Conservation (phyloP, 2,797 vertebrate species). For the Helostoma temminkii region DNA sequence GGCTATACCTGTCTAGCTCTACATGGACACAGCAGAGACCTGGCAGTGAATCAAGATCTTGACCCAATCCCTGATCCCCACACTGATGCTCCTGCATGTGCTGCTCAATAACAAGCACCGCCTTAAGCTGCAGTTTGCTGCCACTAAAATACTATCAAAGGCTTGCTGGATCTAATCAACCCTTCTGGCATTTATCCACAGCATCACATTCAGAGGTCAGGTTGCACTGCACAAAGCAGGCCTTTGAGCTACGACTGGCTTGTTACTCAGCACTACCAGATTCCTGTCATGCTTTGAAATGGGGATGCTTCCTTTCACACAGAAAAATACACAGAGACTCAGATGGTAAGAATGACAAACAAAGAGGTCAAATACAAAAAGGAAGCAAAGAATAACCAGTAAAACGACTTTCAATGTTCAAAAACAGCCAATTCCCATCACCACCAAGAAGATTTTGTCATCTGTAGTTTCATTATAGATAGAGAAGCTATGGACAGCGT, state of each 20-base stretch:
- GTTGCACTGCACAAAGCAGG: constrained; percentile 66
- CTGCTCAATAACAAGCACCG: neutral
- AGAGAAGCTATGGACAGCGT: neutral
- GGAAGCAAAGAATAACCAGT: neutral
- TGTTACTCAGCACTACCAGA: constrained; percentile 52
- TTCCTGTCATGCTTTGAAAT: constrained; percentile 63
- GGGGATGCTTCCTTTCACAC: constrained; percentile 5
- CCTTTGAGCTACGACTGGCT: constrained; percentile 54
- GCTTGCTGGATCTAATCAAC: constrained; percentile 24
- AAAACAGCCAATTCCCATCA: neutral
- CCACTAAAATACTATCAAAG: neutral
- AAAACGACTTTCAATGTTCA: neutral
- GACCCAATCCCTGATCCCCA: neutral
- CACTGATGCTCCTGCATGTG: neutral
- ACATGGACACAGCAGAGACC: neutral
- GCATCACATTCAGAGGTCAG: constrained; percentile 32
- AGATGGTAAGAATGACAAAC: neutral
- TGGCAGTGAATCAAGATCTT: neutral
- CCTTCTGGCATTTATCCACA: constrained; percentile 6
- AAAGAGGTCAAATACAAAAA: neutral
- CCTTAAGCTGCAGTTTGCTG: neutral
- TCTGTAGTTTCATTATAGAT: constrained; percentile 5
- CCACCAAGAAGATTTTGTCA: neutral
- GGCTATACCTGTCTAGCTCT: neutral
- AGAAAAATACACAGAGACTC: neutral